Conservation (phyloP, 2,113 vertebrate species). For the Channa maculata region DNA sequence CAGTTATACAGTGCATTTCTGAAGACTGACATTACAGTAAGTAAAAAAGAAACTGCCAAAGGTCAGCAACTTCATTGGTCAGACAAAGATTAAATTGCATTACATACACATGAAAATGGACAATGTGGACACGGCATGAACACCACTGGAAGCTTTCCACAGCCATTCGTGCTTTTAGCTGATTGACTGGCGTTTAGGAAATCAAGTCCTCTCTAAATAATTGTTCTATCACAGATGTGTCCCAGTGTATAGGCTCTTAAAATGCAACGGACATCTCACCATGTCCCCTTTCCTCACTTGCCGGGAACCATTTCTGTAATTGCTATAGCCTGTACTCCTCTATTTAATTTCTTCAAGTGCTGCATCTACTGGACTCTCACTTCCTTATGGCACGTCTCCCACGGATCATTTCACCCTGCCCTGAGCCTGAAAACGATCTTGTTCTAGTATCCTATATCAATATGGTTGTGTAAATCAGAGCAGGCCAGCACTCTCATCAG, state of each 20-base stretch:
- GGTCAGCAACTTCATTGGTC: conserved; percentile 1
- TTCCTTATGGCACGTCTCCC: conserved; percentile 43
- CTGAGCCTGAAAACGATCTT: conserved; percentile 54
- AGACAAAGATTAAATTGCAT: conserved; percentile 25
- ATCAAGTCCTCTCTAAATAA: conserved; percentile 42
- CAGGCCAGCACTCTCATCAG: conserved; percentile 45
- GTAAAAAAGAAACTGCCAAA: not conserved
- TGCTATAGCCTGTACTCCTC: conserved; percentile 30
- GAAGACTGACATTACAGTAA: conserved; percentile 3
- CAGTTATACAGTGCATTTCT: conserved; percentile 4
- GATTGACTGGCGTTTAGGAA: conserved; percentile 49
- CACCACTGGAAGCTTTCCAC: conserved; percentile 15
- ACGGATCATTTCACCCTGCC: conserved; percentile 33
- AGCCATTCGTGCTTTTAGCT: conserved; percentile 58
- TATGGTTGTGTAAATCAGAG: conserved; percentile 57
- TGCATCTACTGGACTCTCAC: conserved; percentile 52
- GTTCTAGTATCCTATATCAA: conserved; percentile 55
- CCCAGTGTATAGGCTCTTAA: conserved; percentile 45
- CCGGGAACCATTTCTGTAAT: conserved; percentile 66
- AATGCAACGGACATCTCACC: conserved; percentile 39
- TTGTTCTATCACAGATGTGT: conserved; percentile 43
- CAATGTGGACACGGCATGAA: not conserved
- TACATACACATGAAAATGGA: conserved; percentile 20
- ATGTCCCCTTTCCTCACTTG: conserved; percentile 37
- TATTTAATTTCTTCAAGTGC: conserved; percentile 74